phyloP scores from a whole-genome alignment of 2,113 vertebrate species.

The Orientallactaga bullata region DNA sequence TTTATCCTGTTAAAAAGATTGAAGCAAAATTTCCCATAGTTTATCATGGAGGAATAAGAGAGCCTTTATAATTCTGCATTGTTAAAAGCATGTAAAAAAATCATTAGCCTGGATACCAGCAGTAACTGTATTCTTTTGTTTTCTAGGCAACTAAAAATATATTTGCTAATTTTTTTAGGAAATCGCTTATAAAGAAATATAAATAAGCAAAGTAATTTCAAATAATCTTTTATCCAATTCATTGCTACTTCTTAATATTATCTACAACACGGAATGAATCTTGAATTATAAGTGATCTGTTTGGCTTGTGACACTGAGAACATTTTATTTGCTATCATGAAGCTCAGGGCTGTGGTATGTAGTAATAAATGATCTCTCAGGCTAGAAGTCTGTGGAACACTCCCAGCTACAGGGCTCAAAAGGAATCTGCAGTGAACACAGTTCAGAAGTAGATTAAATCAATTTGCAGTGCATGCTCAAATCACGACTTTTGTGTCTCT shows the following conservation, averaged over 20 bases:
- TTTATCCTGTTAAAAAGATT: conserved; percentile 44
- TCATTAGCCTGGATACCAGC: neutral
- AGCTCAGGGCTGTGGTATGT: rapidly evolving
- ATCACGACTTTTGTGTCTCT: conserved; percentile 1
- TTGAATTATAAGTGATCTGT: conserved; percentile 19
- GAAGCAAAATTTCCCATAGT: conserved; percentile 47
- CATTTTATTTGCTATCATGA: conserved; percentile 6
- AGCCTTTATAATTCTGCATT: neutral
- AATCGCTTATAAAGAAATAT: neutral
- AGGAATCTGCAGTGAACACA: neutral
- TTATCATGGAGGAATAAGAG: conserved; percentile 49
- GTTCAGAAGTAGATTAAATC: neutral
- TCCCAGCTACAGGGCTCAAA: neutral
- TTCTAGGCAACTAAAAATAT: neutral
- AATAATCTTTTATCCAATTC: conserved; percentile 55
- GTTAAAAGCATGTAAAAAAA: neutral
- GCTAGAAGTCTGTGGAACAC: neutral
- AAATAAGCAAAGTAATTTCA: conserved; percentile 50
- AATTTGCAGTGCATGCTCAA: neutral
- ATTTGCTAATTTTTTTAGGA: conserved; percentile 30
- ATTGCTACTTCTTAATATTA: conserved; percentile 37
- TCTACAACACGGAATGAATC: neutral
- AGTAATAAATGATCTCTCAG: neutral
- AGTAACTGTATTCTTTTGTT: conserved; percentile 28
- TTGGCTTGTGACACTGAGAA: neutral